Evolutionary conservation across 1,140 invertebrate species (phyloP).

Genomic region (Drosophila ohnishii): DNA sequence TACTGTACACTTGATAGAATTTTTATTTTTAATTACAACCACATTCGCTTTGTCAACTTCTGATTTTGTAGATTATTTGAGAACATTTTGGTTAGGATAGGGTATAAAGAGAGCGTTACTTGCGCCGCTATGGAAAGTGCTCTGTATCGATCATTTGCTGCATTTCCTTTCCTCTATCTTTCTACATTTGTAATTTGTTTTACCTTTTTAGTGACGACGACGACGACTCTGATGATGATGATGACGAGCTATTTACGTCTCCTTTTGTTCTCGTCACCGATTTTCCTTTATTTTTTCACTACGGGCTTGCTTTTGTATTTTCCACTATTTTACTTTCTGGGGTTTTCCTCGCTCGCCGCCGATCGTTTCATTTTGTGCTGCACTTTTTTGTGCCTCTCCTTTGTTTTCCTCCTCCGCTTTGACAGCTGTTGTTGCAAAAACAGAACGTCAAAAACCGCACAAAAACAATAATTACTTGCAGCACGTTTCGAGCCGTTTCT

Average conservation of each 20-base stretch:
- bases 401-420: conserved; percentile 28
- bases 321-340: conserved; percentile 23
- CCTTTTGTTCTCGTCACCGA: conserved; percentile 11
- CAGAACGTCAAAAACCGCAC: conserved; percentile 35
- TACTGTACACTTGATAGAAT: not conserved
- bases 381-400: conserved; percentile 61
- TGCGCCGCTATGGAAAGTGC: not conserved
- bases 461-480: conserved; percentile 47
- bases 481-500: conserved; percentile 48
- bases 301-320: conserved; percentile 15
- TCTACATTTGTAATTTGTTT: conserved; percentile 26
- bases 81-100: not conserved
- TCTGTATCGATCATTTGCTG: conserved; percentile 12
- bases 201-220: conserved; percentile 31
- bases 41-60: not conserved
- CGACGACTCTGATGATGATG: conserved; percentile 5
- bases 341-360: conserved; percentile 17
- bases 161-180: conserved; percentile 13
- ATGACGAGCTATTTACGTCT: conserved; percentile 19
- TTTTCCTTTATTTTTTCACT: conserved; percentile 26
- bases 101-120: not conserved
- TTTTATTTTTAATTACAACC: not conserved
- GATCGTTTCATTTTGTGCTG: conserved; percentile 47
- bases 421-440: conserved; percentile 57
- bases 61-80: not conserved